phyloP scores from a whole-genome alignment of 2,888 invertebrate genomes.

The Drymonia ruficornis region DNA sequence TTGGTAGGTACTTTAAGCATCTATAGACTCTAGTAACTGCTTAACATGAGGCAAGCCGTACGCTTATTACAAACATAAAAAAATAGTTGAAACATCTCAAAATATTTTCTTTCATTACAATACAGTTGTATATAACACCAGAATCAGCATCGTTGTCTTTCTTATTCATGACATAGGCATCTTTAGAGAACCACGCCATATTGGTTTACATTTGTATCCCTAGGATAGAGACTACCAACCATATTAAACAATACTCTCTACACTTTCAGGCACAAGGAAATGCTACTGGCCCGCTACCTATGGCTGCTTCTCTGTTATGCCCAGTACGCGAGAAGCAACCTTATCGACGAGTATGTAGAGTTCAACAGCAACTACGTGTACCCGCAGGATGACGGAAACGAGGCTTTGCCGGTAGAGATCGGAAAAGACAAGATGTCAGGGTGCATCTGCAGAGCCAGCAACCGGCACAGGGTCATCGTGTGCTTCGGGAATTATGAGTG shows the following conservation, averaged over 20 bases:
- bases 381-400: conserved; percentile 49
- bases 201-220: too few species aligned
- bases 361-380: conserved; percentile 52
- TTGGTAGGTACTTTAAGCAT: too few species aligned
- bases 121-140: too few species aligned
- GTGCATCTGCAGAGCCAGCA: conserved; percentile 78
- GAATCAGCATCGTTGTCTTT: too few species aligned
- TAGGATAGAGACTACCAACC: too few species aligned
- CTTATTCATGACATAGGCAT: too few species aligned
- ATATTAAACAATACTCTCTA: background rate
- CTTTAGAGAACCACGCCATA: too few species aligned
- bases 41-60: too few species aligned
- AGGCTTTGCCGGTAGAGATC: conserved; percentile 60
- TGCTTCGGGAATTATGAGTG: conserved; percentile 84
- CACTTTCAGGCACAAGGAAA: conserved; percentile 29
- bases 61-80: too few species aligned
- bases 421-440: conserved; percentile 70
- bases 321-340: conserved; percentile 57
- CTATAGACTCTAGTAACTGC: too few species aligned
- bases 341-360: conserved; percentile 64
- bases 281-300: conserved; percentile 60
- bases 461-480: conserved; percentile 58
- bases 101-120: too few species aligned
- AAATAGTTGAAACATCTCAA: too few species aligned
- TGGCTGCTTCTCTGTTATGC: conserved; percentile 74